Conservation (phyloP, 2,797 vertebrate species). For the Chelidonichthys spinosus region DNA sequence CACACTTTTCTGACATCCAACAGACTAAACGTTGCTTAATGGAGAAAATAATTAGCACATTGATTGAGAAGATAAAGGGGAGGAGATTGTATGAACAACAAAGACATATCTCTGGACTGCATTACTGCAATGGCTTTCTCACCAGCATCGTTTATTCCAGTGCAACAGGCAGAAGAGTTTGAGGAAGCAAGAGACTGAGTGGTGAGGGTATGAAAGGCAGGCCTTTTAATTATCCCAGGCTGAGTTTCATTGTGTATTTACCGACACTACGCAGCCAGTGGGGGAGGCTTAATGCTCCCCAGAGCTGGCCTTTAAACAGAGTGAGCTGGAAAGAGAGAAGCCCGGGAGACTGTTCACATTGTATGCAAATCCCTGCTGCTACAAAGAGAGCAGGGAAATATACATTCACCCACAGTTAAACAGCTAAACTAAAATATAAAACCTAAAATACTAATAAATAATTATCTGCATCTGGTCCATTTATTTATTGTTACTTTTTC, state of each 20-base stretch:
- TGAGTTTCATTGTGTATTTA: slow-evolving; percentile 47
- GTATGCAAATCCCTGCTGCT: slow-evolving; percentile 44
- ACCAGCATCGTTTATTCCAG: background rate
- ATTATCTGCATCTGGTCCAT: background rate
- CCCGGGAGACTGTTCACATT: slow-evolving; percentile 39
- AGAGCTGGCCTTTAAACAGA: slow-evolving; percentile 46
- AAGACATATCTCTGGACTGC: background rate
- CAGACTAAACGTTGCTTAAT: background rate
- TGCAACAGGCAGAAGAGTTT: slow-evolving; percentile 45
- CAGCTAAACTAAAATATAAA: background rate
- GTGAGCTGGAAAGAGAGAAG: slow-evolving; percentile 28
- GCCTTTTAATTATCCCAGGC: slow-evolving; percentile 69
- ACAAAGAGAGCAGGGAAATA: slow-evolving; percentile 26
- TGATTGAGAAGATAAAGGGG: too few relatives aligned
- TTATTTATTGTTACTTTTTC: slow-evolving; percentile 14
- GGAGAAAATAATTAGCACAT: background rate
- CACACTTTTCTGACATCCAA: background rate
- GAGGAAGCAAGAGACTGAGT: slow-evolving; percentile 43
- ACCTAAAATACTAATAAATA: background rate
- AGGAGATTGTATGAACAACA: slow-evolving; percentile 35
- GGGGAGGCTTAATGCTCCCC: slow-evolving; percentile 61
- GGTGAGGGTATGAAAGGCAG: slow-evolving; percentile 58
- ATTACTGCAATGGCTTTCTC: slow-evolving; percentile 22
- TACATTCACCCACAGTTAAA: background rate
- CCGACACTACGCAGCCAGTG: slow-evolving; percentile 20